phyloP scores from a whole-genome alignment of 2,797 vertebrate genomes.

The Melanotaenia nigrans region DNA sequence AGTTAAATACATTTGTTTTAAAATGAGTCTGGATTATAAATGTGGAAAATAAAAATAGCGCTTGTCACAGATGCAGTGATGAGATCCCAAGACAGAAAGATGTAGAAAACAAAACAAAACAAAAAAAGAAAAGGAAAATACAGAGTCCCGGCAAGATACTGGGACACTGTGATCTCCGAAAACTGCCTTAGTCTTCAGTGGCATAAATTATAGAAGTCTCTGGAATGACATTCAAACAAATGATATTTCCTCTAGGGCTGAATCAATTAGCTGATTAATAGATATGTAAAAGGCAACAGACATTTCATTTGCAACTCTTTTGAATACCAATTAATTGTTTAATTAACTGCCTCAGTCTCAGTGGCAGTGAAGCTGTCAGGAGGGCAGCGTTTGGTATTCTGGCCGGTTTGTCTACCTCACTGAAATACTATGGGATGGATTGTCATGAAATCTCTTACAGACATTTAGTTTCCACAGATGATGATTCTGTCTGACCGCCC shows the following conservation, averaged over 20 bases:
- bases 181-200: not conserved
- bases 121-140: not conserved
- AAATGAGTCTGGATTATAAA: not conserved
- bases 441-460: not conserved
- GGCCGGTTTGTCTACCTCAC: not conserved
- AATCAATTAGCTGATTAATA: conserved; percentile 21
- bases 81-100: not conserved
- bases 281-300: not conserved
- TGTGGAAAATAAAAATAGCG: not conserved
- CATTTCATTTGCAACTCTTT: conserved; percentile 13
- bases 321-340: conserved; percentile 15
- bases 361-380: not conserved
- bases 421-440: not conserved
- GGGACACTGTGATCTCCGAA: not conserved
- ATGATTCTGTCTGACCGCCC: conserved; percentile 14
- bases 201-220: not conserved
- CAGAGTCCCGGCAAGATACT: not conserved
- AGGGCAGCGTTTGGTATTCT: not conserved
- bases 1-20: not conserved
- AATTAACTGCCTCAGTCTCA: not conserved
- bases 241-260: not conserved
- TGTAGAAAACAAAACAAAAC: not conserved
- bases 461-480: conserved; percentile 11
- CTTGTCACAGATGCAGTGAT: not conserved
- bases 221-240: not conserved